Conservation (phyloP, 2,797 vertebrate species). For the Pristis pectinata region DNA sequence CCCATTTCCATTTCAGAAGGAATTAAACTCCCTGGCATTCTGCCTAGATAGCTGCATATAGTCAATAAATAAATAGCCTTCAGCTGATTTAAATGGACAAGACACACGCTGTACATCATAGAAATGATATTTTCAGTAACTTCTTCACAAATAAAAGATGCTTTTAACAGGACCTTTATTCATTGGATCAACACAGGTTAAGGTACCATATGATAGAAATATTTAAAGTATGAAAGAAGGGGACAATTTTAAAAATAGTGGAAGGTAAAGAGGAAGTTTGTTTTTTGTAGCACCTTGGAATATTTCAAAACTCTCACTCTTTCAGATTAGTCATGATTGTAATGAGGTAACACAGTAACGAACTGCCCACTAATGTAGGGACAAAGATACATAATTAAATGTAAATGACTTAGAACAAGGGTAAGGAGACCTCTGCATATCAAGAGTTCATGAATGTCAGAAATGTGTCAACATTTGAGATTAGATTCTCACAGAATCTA, state of each 20-base stretch:
- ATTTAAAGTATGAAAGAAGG: not conserved
- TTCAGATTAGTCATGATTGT: no score
- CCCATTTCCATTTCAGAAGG: not conserved
- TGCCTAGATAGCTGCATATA: not conserved
- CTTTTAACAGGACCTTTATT: not conserved
- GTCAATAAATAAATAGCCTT: not conserved
- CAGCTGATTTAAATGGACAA: not conserved
- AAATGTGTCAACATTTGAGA: not conserved
- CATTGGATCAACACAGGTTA: not conserved
- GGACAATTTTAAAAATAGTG: not conserved
- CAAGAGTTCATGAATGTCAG: not conserved
- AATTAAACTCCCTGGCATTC: not conserved
- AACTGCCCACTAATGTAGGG: not conserved
- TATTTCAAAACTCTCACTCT: no score
- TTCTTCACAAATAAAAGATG: constrained; percentile 14
- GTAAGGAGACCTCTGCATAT: not conserved
- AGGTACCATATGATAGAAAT: no score
- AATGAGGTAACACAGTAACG: no score
- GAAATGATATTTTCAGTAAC: not conserved
- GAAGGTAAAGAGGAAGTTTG: no score
- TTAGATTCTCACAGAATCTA: no score
- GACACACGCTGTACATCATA: not conserved
- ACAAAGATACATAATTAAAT: not conserved
- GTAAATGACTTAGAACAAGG: not conserved
- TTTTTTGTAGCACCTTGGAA: no score